A percentile compares a stretch with the other conserved stretches of the same genome.
phyloP scores from a whole-genome alignment of 2,113 vertebrate species.

The Strigops habroptila region DNA sequence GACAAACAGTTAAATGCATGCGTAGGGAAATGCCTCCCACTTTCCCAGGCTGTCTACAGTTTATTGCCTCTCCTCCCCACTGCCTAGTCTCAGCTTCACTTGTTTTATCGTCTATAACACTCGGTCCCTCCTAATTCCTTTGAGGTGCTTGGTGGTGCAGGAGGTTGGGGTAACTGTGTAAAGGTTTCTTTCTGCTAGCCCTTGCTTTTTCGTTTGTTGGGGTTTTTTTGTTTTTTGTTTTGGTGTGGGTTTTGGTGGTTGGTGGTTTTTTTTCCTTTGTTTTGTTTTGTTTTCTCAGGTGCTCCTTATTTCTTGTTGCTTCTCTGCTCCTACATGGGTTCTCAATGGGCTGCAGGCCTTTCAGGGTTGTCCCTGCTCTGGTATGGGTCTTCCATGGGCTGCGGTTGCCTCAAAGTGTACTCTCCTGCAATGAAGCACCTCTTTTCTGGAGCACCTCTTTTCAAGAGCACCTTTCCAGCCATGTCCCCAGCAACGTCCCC shows the following conservation, averaged over 20 bases:
- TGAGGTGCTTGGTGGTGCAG: neutral
- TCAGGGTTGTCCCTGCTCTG: neutral
- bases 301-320: neutral
- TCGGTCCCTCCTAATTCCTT: neutral
- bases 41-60: neutral
- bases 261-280: fast-evolving
- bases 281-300: neutral
- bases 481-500: neutral
- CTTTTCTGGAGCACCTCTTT: neutral
- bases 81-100: neutral
- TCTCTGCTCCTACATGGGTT: neutral
- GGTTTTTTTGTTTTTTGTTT: neutral
- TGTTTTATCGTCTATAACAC: neutral
- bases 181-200: neutral
- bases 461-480: neutral
- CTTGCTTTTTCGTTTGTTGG: neutral
- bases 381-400: neutral
- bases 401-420: neutral
- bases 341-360: neutral
- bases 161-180: neutral
- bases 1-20: neutral
- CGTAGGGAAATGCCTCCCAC: neutral
- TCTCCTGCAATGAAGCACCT: neutral
- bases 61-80: neutral
- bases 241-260: neutral